Conservation (phyloP, 2,113 vertebrate species). For the Aix galericulata region DNA sequence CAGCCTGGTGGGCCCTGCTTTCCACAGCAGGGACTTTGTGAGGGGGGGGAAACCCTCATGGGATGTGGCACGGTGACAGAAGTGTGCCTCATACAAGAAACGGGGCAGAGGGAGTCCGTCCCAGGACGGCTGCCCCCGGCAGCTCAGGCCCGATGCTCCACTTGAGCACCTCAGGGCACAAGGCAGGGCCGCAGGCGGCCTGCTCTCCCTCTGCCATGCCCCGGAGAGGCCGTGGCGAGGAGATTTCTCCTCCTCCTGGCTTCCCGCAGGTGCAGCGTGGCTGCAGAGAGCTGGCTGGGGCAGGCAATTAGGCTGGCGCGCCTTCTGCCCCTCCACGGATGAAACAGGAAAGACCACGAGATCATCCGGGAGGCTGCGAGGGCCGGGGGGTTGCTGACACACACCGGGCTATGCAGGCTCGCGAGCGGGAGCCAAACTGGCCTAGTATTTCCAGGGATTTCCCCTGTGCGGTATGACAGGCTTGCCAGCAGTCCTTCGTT, state of each 20-base stretch:
- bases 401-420: not conserved
- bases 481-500: constrained; percentile 1
- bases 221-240: not conserved
- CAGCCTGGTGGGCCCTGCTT: not conserved
- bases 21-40: not conserved
- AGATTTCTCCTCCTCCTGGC: not conserved
- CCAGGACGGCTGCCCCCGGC: not conserved
- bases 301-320: not conserved
- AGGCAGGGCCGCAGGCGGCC: not conserved
- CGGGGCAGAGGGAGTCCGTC: not conserved
- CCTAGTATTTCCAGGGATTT: constrained; percentile 42
- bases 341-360: constrained; percentile 39
- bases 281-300: not conserved
- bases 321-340: constrained; percentile 2
- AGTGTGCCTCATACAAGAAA: not conserved
- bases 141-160: not conserved
- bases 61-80: not conserved
- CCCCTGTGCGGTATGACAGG: not conserved
- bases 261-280: not conserved
- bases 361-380: not conserved
- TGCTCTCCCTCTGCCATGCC: not conserved
- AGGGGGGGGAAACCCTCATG: no score
- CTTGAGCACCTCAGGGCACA: no score
- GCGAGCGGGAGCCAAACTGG: not conserved
- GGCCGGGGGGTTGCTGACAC: not conserved